A percentile compares a stretch with the other conserved stretches of the same genome.
phyloP scores from a whole-genome alignment of 37 sponge, comb jelly and placozoan species.

The Corticium candelabrum region DNA sequence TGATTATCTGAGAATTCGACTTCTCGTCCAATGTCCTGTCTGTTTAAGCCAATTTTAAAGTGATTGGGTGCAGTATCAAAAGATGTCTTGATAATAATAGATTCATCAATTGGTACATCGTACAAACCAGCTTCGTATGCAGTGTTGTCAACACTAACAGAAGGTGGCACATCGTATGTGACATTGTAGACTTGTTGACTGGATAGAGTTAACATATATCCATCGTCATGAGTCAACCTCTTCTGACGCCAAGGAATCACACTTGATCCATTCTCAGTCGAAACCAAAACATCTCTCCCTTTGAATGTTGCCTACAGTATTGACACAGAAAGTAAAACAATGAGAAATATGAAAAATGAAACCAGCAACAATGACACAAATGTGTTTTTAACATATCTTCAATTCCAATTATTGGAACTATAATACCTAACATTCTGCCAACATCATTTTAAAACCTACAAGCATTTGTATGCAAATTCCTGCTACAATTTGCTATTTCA shows the following conservation, averaged over 20 bases:
- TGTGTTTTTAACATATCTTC: too few species aligned
- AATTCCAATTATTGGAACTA: too few species aligned
- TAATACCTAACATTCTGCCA: too few species aligned
- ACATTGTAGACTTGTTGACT: constrained; percentile 30
- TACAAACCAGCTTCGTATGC: constrained; percentile 2
- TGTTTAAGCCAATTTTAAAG: neutral
- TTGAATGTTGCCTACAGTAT: constrained; percentile 38
- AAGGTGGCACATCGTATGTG: constrained; percentile 23
- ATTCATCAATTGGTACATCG: neutral
- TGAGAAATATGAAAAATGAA: too few species aligned
- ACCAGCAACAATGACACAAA: too few species aligned
- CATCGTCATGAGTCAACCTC: constrained; percentile 59
- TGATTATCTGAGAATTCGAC: neutral
- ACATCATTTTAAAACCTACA: too few species aligned
- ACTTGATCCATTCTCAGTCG: constrained; percentile 49
- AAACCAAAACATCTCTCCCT: constrained; percentile 45
- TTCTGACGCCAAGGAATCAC: constrained; percentile 68
- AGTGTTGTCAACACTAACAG: constrained; percentile 14
- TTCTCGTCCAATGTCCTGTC: neutral
- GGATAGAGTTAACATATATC: constrained; percentile 65
- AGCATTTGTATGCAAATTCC: too few species aligned
- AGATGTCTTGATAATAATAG: neutral
- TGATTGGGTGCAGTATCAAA: neutral
- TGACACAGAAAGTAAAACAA: too few species aligned
- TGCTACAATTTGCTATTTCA: too few species aligned